Base-by-base conservation (phyloP, 2,888 invertebrate genomes). In the Luffia ferchaultella region DNA sequence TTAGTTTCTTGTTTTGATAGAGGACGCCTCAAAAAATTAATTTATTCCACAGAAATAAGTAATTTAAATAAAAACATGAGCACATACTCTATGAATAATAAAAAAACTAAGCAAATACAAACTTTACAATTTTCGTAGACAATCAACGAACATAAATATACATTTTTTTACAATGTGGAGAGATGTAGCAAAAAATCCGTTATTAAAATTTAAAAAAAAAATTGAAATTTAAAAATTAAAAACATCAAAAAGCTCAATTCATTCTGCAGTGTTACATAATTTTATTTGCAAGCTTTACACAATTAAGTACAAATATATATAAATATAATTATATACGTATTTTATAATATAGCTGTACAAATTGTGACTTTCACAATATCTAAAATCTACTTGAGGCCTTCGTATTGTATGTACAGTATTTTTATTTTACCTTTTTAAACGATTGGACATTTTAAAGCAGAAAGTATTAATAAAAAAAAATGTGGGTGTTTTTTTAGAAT, bases 211-310 rank as follows among this genome's bases (percentile, higher is more conserved):
- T 30, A 30, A 30, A 12, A 30, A 30, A 30, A 7, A 30, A 30
- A 30, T n/a, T n/a, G 12, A 30, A 30, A 30, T 3, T 7, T 3
- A 30, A 30, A 30, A 30, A 12, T 30, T 30, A 12, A 68, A 58
- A 65, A 68, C 12, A 30, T 30, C 12, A 30, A 30, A 30, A 30
- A 30, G 30, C 30, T 65, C 61, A 70, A 63, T 67, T 69, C 58
- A 70, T 70, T 65, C 64, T 60, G 68, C 63, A 58, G 59, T 63
- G 59, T 62, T 75, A 76, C 77, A 78, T 77, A 78, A 77, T 77
- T 77, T 70, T 58, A 61, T 57, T 53, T 62, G 58, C 62, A 64
- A 67, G 66, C 68, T 68, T 70, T 73, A 70, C 68, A 69, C 67
- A 71, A 60, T 57, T 62, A 63, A 66, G 65, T 70, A 74, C 68